A percentile compares a stretch with the other conserved stretches of the same genome.
These are phyloP conservation scores for Xyliphius kryptos DNA, from an alignment of 2,113 vertebrate genomes.

Conservation along the genomic window DNA sequence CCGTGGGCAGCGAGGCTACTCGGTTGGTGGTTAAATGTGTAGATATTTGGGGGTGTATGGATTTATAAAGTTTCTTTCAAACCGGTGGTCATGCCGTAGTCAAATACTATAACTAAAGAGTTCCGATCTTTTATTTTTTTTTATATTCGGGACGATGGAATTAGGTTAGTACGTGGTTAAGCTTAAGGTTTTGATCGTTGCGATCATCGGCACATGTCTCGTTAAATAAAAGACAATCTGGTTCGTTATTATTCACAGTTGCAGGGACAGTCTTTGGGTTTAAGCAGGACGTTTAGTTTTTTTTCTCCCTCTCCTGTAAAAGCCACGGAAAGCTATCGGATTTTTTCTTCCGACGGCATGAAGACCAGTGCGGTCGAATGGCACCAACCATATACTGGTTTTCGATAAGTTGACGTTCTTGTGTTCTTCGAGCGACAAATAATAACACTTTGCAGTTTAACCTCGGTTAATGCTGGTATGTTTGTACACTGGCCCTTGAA, in stretches of 20 bases:
- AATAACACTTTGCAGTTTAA: constrained; percentile 64
- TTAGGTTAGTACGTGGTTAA: background rate
- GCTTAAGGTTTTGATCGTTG: too few species aligned
- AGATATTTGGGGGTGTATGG: too few species aligned
- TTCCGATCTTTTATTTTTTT: too few species aligned
- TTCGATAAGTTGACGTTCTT: too few species aligned
- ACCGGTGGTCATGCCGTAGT: too few species aligned
- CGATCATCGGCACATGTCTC: constrained; percentile 9
- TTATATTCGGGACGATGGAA: too few species aligned
- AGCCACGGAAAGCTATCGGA: constrained; percentile 10
- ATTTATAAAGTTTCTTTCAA: too few species aligned
- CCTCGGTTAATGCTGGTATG: constrained; percentile 92
- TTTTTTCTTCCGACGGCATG: background rate
- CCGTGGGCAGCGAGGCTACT: too few species aligned
- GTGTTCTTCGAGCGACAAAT: constrained; percentile 10
- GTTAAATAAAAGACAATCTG: constrained; percentile 52
- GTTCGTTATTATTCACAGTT: constrained; percentile 86
- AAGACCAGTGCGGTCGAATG: constrained; percentile 1
- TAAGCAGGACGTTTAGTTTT: constrained; percentile 74
- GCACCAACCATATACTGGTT: constrained; percentile 5
- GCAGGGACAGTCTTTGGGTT: constrained; percentile 99
- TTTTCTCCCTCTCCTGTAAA: constrained; percentile 50
- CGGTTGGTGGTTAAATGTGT: too few species aligned
- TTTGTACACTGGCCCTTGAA: constrained; percentile 91
- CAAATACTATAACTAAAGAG: too few species aligned